Percentiles rank a stretch among this genome's conserved stretches.
These are phyloP conservation scores for Myotis davidii DNA, from an alignment of 2,113 vertebrate genomes.

Conservation along the genomic window DNA sequence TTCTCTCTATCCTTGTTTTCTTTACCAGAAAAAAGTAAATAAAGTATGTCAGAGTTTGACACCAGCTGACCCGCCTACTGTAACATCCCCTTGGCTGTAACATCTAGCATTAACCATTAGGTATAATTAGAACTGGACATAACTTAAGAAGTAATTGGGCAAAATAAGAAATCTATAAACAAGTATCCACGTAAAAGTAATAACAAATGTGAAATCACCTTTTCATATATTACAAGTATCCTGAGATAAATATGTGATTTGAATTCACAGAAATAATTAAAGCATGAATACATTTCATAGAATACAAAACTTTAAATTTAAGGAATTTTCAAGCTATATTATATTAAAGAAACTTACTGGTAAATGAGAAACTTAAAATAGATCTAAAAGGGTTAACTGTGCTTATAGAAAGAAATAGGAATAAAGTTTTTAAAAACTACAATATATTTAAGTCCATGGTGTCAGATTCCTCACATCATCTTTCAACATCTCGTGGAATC, in stretches of 20 bases:
- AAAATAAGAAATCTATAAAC: conserved; percentile 14
- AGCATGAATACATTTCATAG: background rate
- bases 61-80: background rate
- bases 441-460: background rate
- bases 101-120: background rate
- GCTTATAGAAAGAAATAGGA: conserved; percentile 28
- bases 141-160: conserved; percentile 2
- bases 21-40: conserved; percentile 28
- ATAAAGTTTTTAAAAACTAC: background rate
- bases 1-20: background rate
- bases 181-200: background rate
- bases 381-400: background rate
- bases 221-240: background rate
- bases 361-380: background rate
- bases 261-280: background rate
- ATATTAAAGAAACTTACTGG: background rate
- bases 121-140: background rate
- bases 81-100: background rate
- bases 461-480: no score
- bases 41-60: background rate
- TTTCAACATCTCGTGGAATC: no score
- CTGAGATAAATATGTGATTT: background rate
- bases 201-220: background rate
- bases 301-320: background rate
- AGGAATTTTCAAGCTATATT: conserved; percentile 3